Conservation (phyloP, 2,113 vertebrate genomes). For the Paralichthys olivaceus region DNA sequence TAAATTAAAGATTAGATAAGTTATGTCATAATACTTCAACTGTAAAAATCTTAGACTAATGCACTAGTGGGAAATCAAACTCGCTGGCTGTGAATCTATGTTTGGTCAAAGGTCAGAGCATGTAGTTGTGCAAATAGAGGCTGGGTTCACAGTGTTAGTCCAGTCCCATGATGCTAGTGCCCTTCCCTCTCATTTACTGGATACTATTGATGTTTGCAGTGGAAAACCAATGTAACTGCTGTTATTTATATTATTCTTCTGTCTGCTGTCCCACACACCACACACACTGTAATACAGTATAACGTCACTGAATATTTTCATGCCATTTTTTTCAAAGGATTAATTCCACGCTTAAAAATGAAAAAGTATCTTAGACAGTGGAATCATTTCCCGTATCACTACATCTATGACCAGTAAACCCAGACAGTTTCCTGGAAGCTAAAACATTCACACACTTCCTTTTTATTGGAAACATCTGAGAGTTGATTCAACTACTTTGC, state of each 20-base stretch:
- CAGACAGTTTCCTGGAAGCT: not conserved
- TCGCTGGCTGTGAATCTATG: not conserved
- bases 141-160: not conserved
- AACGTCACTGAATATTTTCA: no score
- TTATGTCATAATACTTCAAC: no score
- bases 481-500: not conserved
- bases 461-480: constrained; percentile 15
- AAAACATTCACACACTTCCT: not conserved
- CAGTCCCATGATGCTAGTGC: not conserved
- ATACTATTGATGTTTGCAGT: constrained; percentile 10
- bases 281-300: not conserved
- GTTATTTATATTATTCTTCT: no score
- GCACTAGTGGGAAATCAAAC: no score
- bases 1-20: no score
- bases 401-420: not conserved
- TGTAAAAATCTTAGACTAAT: no score
- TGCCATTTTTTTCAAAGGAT: no score
- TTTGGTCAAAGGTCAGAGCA: not conserved
- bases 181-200: not conserved
- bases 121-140: not conserved
- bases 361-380: no score
- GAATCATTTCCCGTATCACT: not conserved
- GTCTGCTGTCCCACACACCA: not conserved
- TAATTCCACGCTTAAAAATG: no score
- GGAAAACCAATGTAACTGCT: constrained; percentile 12